Evolutionary conservation across 2,113 vertebrate species (phyloP), one percentile per base, ranked within the genome.

Genomic region (Hemiscyllium ocellatum): DNA sequence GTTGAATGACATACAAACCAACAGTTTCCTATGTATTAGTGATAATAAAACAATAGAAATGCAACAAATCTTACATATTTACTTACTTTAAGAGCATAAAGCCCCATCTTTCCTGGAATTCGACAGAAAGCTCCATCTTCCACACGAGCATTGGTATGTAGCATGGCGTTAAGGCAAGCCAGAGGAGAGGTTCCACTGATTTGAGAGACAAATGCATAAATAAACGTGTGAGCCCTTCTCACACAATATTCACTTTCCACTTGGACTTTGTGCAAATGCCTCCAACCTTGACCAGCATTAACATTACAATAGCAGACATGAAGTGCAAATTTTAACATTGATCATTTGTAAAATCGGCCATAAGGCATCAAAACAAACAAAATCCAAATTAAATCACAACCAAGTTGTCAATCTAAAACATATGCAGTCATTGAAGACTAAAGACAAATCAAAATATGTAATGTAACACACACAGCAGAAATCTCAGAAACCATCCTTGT

Each of bases 1-100:
- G 13, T 52, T 3, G 69, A 72, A 72, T 52, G 20, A 52, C 68
- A 95, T 33, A 70, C 10, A 95, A 72, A 12, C 69, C 42, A 72
- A 95, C 24, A 47, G 8, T 69, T 70, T 94, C 37, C 66, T 94
- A 50, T 33, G 52, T 95, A 68, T 15, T 72, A 70, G 26, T 72
- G 50, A 94, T 47, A 33, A 17, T 72, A 94, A 94, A n/a, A 19
- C 56, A 20, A 37, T 66, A 95, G 42, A 95, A 95, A 95, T 50
- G 37, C 72, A 95, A 42, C 68, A 95, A 29, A 5, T 29, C 13
- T 95, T 76, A 52, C 37, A n/a, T 68, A 95, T 52, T 95, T 93
- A 98, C 98, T 98, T 98, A 98, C 98, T 98, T 98, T 98, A 96
- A 98, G 98, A 97, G 98, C 98, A 95, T 98, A 98, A 95, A 98